Evolutionary conservation across 2,113 vertebrate species (phyloP).

Genomic region (Dasypus novemcinctus): DNA sequence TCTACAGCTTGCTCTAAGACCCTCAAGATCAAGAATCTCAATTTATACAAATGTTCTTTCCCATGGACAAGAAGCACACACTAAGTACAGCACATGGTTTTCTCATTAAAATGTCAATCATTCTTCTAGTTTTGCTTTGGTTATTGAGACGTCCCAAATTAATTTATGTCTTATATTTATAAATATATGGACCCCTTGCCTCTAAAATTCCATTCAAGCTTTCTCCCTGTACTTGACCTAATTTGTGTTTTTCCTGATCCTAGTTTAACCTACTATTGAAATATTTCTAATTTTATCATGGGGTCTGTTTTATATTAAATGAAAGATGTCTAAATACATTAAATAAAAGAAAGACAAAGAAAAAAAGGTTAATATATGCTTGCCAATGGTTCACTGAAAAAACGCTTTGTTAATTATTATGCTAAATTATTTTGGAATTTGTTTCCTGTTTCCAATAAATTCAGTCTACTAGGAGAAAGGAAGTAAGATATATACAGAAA

Average conservation of each 20-base stretch:
- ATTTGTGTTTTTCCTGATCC: not conserved
- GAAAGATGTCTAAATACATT: not conserved
- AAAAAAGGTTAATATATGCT: not conserved
- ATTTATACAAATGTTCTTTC: not conserved
- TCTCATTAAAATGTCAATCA: not conserved
- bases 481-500: not conserved
- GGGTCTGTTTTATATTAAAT: not conserved
- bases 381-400: not conserved
- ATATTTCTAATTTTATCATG: slow-evolving; percentile 4
- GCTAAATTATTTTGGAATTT: slow-evolving; percentile 19
- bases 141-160: not conserved
- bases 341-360: not conserved
- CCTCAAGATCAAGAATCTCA: not conserved
- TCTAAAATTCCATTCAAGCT: not conserved
- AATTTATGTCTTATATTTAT: not conserved
- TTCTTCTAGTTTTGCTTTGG: not conserved
- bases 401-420: not conserved
- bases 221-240: not conserved
- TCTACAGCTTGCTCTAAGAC: not conserved
- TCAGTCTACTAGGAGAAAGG: not conserved
- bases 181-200: not conserved
- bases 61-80: not conserved
- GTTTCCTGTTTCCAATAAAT: not conserved
- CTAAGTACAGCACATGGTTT: not conserved
- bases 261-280: not conserved